A percentile compares a stretch with the other conserved stretches of the same genome.
Conservation (phyloP, 2,113 vertebrate species). For the Columba livia region DNA sequence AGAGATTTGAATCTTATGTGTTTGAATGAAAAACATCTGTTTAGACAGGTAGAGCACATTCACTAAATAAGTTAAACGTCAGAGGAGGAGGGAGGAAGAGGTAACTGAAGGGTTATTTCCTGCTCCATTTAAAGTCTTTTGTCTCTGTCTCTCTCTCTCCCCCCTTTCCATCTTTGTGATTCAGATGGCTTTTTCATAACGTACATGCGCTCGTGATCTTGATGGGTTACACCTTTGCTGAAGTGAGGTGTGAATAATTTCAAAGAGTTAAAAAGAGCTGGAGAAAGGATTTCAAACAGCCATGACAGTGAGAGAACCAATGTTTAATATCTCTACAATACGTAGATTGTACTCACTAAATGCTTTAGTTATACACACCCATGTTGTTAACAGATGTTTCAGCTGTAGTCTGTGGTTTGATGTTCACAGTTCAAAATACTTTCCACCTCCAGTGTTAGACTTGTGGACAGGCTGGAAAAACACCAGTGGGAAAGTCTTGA, state of each 20-base stretch:
- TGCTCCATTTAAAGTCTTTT: not conserved
- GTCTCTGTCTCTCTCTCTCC: not conserved
- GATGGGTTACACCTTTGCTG: not conserved
- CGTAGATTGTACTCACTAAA: not conserved
- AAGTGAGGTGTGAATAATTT: not conserved
- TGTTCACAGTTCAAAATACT: not conserved
- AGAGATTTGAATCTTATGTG: not conserved
- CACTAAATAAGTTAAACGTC: not conserved
- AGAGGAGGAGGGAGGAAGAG: not conserved
- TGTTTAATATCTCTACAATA: not conserved
- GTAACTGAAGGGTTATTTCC: not conserved
- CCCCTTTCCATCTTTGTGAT: not conserved
- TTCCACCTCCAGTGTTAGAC: not conserved
- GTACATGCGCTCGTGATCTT: not conserved
- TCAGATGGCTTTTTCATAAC: not conserved
- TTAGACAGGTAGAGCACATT: slow-evolving; percentile 18
- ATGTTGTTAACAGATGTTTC: slow-evolving; percentile 7
- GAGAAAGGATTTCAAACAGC: not conserved
- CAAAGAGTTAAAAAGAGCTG: not conserved
- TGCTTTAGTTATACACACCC: not conserved
- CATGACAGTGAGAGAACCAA: not conserved
- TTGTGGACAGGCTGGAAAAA: not conserved
- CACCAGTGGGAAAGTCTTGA: not conserved
- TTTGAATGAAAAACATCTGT: slow-evolving; percentile 13
- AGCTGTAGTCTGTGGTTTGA: not conserved